A percentile compares a stretch with the other conserved stretches of the same genome.
phyloP scores from a whole-genome alignment of 2,113 vertebrate genomes.

The Larimichthys crocea region DNA sequence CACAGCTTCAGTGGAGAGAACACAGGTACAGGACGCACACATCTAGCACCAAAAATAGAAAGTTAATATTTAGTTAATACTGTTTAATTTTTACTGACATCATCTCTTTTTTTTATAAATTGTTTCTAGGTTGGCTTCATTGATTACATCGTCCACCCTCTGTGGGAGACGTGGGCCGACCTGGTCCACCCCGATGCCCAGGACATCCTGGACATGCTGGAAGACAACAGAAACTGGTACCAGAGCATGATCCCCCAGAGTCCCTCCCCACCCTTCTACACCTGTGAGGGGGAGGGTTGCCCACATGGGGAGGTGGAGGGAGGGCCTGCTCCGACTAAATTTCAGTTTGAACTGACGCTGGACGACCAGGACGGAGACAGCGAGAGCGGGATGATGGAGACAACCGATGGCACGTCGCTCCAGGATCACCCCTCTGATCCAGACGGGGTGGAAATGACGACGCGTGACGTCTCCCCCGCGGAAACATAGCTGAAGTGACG shows the following conservation, averaged over 20 bases:
- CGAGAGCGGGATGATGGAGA: constrained; percentile 67
- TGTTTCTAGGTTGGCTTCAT: constrained; percentile 93
- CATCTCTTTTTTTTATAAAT: neutral
- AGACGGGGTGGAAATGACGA: constrained; percentile 58
- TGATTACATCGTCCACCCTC: constrained; percentile 96
- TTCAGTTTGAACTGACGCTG: constrained; percentile 95
- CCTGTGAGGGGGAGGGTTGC: constrained; percentile 78
- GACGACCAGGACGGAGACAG: constrained; percentile 88
- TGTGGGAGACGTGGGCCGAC: constrained; percentile 99
- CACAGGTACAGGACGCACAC: constrained; percentile 87
- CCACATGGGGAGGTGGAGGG: constrained; percentile 80
- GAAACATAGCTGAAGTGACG: constrained; percentile 69
- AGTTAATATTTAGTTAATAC: neutral
- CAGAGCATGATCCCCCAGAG: constrained; percentile 99
- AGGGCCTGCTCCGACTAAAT: constrained; percentile 85
- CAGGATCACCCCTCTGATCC: constrained; percentile 27
- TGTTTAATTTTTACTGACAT: constrained; percentile 21
- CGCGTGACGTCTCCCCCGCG: constrained; percentile 49
- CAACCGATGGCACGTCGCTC: constrained; percentile 33
- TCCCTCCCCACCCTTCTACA: constrained; percentile 93
- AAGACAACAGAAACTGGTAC: constrained; percentile 99
- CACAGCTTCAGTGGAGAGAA: constrained; percentile 97
- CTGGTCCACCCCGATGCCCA: constrained; percentile 98
- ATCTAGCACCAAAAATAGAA: neutral
- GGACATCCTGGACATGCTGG: constrained; percentile 97